Evolutionary conservation across 2,113 vertebrate genomes (phyloP), one percentile per base, ranked within the genome.

Genomic region (Phalacrocorax pelagicus): DNA sequence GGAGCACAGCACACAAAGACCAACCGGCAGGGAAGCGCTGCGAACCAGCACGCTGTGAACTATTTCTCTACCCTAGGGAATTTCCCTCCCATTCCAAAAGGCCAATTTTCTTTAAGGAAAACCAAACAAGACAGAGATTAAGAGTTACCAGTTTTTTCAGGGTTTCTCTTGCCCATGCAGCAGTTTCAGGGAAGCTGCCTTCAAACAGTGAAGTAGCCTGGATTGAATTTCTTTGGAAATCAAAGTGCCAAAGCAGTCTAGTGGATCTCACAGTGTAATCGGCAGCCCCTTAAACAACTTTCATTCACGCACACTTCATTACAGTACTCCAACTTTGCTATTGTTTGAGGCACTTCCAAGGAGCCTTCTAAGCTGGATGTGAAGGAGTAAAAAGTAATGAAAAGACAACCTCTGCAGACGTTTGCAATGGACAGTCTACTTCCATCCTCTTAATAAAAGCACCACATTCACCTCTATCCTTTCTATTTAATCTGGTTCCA

Each of bases 71-170:
- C 6, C 40, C 6, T 8, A n/a, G 18, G 10, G 6, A 77, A 63
- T 47, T 20, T 12, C 11, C 12, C 40, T 47, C 12, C 26, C 13
- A 4, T 58, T 58, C 36, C 24, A 55, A 58, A 55, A 47, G 4
- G 3, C 1, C 1, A 19, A 0, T 86, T 93, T 75, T 62, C 42
- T 67, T 9, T 12, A 3, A 0, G 1, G 69, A 83, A 58, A 62
- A 40, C 4, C 0, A 81, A 36, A 36, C 10, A 54, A 54, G 5
- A 5, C 6, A 67, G n/a, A 69, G 3, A 62, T 27, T 44, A 32
- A 42, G 23, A 82, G 30, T 26, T 62, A 49, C 3, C 6, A 21
- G 9, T 7, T 36, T 54, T 65, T 91, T 4, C 23, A 83, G 3
- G 1, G 7, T 20, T 77, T 63, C 11, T 91, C n/a, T 81, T 61